Evolutionary conservation across 2,113 vertebrate genomes (phyloP), one percentile per base, ranked within the genome.

Genomic region (Balaenoptera acutorostrata): DNA sequence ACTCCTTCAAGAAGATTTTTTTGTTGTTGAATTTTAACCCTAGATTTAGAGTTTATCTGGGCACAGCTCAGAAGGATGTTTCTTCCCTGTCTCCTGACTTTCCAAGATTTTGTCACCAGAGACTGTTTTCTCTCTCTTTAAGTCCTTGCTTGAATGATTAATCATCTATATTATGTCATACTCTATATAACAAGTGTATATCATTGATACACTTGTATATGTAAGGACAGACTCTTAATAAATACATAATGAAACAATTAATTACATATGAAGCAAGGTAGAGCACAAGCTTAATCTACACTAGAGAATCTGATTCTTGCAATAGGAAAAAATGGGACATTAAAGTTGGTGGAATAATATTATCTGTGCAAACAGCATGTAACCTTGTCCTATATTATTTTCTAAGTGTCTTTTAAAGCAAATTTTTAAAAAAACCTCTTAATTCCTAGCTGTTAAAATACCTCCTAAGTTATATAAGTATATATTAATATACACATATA

Each of bases 291-390:
- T 82, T 93, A 74, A 88, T 59, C 13, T 74, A 90, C 14, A n/a
- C 33, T 69, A 90, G 17, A 97, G 27, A 96, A 96, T 90, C 57
- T 71, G 44, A 81, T 83, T 93, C n/a, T 31, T 96, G 6, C 1
- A 93, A 71, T 68, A 89, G 49, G 25, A 96, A 92, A 88, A 95
- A 71, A 75, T 71, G 41, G 36, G 49, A 57, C 41, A 85, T 33
- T 68, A 80, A 63, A 93, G 33, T 63, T 96, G 49, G 20, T 63
- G 64, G 31, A 59, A 4, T 87, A 78, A 87, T 61, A 9, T 66
- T 61, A 12, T 66, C 41, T 77, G 66, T 52, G 29, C 20, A 85
- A 92, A 95, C 1, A 86, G 21, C 59, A 95, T 39, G 12, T 49
- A 88, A 88, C 1, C 4, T 89, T 90, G 21, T 72, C 25, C 41